Base-by-base conservation (phyloP, 2,888 invertebrate genomes). In the Petrolisthes manimaculis region DNA sequence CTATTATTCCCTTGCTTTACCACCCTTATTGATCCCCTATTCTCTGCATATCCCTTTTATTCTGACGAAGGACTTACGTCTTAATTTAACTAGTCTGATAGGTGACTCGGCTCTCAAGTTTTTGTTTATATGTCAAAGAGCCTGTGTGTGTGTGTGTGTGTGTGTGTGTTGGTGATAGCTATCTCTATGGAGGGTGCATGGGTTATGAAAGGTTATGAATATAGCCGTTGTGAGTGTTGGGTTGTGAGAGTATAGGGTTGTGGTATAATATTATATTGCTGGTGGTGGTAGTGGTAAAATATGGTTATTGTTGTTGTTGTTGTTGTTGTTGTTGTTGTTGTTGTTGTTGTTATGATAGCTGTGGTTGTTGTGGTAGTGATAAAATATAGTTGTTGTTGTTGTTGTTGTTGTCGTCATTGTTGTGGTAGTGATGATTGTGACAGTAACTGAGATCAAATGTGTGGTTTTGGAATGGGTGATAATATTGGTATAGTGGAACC, bases 1-100 rank as follows among this genome's bases (percentile, higher is more conserved):
- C 51, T 21, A 54, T 79, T 14, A 54, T 54, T 18, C 24, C 54
- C 78, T 54, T 14, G 51, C 18, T 54, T 54, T 78, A 0, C 37
- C 77, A 12, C 77, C 53, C 77, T 77, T 53, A 51, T 79, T 24
- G 54, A 9, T 55, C 55, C 37, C 74, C 37, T 37, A 37, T 71
- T 71, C 14, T 71, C 21, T 21, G 14, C 21, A n/a, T 14, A 4
- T 71, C 21, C 71, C 3, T n/a, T 71, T 71, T n/a, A 21, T n/a
- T 12, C 21, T 21, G 14, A 12, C 14, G 71, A n/a, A 6, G 12
- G 21, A 1, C 21, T 71, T 71, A 71, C n/a, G 71, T 12, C 71
- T 71, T 71, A 71, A 71, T 71, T 71, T 71, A 71, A 71, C 71
- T 71, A 71, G 71, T 71, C n/a, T 71, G 71, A 71, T 71, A 71